phyloP scores from a whole-genome alignment of 2,797 vertebrate genomes.

The Chrysocyon brachyurus region DNA sequence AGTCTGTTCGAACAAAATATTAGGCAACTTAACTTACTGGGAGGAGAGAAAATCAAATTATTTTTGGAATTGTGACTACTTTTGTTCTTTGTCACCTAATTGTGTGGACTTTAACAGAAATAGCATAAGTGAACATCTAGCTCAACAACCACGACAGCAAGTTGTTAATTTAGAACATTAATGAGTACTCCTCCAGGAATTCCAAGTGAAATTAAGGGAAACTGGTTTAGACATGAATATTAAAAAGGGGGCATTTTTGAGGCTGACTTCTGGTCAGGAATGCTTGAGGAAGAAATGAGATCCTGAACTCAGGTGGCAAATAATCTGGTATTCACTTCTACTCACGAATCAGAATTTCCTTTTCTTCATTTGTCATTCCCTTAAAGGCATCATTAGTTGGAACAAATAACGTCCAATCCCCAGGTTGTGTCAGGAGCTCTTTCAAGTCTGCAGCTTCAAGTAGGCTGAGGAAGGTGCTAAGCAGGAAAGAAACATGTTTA shows the following conservation, averaged over 20 bases:
- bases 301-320: background rate
- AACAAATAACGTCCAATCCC: conserved; percentile 96
- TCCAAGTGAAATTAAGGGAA: background rate
- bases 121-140: background rate
- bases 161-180: background rate
- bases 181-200: background rate
- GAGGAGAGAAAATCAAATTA: background rate
- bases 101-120: background rate
- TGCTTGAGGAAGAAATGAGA: background rate
- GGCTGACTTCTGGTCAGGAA: background rate
- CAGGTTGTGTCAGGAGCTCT: conserved; percentile 92
- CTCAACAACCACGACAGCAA: background rate
- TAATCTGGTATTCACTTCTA: conserved; percentile 53
- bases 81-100: background rate
- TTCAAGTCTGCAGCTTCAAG: conserved; percentile 95
- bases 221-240: background rate
- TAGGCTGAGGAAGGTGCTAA: conserved; percentile 96
- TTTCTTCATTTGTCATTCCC: conserved; percentile 91
- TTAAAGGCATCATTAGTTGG: conserved; percentile 96
- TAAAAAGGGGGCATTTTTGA: background rate
- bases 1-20: conserved; percentile 13
- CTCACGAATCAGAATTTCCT: conserved; percentile 92
- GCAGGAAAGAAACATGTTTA: background rate
- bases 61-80: background rate
- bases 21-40: background rate